Conservation (phyloP, 2,113 vertebrate species). For the Gallinago media region DNA sequence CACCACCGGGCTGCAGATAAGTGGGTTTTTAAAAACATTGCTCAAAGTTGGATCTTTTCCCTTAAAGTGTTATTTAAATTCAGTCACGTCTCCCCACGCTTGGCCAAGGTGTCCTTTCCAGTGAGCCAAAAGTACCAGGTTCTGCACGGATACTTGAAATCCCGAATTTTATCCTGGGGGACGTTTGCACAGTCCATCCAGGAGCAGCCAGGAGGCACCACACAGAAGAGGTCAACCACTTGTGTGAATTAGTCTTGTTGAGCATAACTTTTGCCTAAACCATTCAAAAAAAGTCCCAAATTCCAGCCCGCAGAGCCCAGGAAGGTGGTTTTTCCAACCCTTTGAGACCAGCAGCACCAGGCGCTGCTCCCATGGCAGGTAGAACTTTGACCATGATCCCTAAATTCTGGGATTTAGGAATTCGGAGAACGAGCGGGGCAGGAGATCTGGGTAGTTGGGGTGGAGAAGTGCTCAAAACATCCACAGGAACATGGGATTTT, state of each 20-base stretch:
- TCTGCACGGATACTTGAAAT: neutral
- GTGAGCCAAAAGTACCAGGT: neutral
- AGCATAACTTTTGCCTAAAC: rapidly evolving
- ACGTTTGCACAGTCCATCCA: rapidly evolving
- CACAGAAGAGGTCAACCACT: too few species aligned
- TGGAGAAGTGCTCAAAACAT: neutral
- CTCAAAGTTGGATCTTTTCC: neutral
- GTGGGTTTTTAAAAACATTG: neutral
- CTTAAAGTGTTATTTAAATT: rapidly evolving
- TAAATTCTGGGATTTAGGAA: neutral
- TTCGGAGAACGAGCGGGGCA: rapidly evolving
- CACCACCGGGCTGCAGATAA: rapidly evolving
- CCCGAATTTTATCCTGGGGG: rapidly evolving
- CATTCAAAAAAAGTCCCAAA: neutral
- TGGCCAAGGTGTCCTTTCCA: rapidly evolving
- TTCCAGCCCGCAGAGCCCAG: rapidly evolving
- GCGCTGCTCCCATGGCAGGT: neutral
- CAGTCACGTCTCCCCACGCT: rapidly evolving
- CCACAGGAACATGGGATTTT: neutral
- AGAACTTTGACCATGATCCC: neutral
- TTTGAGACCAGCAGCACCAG: rapidly evolving
- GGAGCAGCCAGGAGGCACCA: rapidly evolving
- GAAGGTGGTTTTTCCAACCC: rapidly evolving
- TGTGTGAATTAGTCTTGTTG: rapidly evolving
- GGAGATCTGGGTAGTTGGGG: neutral